Evolutionary conservation across 2,797 vertebrate genomes (phyloP).

Genomic region (Acropternis orthonyx): DNA sequence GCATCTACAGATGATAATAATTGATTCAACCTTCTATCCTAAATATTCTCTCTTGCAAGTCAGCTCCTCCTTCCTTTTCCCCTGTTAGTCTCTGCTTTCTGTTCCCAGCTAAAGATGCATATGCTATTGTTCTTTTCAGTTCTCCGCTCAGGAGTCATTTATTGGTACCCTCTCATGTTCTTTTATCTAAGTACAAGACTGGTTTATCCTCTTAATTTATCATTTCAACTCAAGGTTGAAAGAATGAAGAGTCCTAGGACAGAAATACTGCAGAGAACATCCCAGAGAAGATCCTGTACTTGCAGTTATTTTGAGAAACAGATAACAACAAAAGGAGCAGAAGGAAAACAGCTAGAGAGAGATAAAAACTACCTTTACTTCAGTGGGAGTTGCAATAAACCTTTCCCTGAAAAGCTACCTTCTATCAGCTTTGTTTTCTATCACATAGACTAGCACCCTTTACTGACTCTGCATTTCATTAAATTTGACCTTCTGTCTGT

Average conservation of each 20-base stretch:
- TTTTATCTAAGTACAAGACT: not conserved
- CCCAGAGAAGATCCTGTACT: not conserved
- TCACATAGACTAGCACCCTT: not conserved
- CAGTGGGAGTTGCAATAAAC: not conserved
- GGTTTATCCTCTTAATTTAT: not conserved
- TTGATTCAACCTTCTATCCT: not conserved
- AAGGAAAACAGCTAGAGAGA: not conserved
- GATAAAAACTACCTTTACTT: not conserved
- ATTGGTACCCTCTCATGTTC: not conserved
- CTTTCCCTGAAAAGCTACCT: not conserved
- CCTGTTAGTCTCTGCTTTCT: not conserved
- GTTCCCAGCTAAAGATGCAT: not conserved
- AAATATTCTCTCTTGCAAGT: not conserved
- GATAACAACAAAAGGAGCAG: not conserved
- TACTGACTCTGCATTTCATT: not conserved
- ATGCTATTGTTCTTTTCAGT: not conserved
- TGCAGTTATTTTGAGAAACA: conserved; percentile 15
- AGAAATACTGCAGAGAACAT: not conserved
- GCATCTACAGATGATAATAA: not conserved
- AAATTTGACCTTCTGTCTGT: not conserved
- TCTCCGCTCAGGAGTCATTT: not conserved
- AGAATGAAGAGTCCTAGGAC: not conserved
- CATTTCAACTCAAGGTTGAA: conserved; percentile 21
- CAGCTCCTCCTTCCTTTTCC: not conserved
- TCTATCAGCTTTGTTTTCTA: not conserved